Evolutionary conservation across 1,140 invertebrate species (phyloP).

Genomic region (Lutraria rhynchaena): DNA sequence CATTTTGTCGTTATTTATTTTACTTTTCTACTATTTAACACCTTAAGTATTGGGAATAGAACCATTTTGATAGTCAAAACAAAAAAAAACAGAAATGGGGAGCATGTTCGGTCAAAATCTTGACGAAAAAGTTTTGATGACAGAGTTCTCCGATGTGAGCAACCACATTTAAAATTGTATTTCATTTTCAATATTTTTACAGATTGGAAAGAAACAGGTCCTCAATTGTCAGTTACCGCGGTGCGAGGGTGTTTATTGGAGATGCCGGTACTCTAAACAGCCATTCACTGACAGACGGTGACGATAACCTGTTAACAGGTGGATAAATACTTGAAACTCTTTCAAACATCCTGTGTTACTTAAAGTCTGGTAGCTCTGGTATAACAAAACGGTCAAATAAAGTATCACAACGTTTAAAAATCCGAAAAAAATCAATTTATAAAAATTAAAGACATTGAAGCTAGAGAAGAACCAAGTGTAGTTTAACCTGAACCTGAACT

Average conservation of each 20-base stretch:
- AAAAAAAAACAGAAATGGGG: too few relatives aligned
- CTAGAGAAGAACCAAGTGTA: background rate
- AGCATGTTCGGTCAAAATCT: too few relatives aligned
- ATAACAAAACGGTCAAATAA: background rate
- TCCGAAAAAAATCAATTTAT: background rate
- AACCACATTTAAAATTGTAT: too few relatives aligned
- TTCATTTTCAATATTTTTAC: too few relatives aligned
- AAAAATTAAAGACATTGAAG: background rate
- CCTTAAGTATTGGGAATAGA: too few relatives aligned
- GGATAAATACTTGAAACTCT: background rate
- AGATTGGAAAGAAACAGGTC: slow-evolving; percentile 8
- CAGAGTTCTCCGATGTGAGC: too few relatives aligned
- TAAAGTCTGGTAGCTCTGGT: background rate
- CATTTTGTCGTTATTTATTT: too few relatives aligned
- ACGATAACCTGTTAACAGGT: slow-evolving; percentile 18
- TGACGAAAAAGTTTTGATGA: too few relatives aligned
- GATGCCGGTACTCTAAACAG: background rate
- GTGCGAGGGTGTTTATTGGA: background rate
- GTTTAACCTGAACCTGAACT: background rate
- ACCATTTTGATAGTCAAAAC: too few relatives aligned
- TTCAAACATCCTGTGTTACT: background rate
- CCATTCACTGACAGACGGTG: background rate
- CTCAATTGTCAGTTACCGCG: slow-evolving; percentile 14
- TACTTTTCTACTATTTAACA: too few relatives aligned
- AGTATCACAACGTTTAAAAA: background rate